These are phyloP conservation scores for Lophura nycthemera DNA, from an alignment of 2,113 vertebrate species.

Conservation along the genomic window DNA sequence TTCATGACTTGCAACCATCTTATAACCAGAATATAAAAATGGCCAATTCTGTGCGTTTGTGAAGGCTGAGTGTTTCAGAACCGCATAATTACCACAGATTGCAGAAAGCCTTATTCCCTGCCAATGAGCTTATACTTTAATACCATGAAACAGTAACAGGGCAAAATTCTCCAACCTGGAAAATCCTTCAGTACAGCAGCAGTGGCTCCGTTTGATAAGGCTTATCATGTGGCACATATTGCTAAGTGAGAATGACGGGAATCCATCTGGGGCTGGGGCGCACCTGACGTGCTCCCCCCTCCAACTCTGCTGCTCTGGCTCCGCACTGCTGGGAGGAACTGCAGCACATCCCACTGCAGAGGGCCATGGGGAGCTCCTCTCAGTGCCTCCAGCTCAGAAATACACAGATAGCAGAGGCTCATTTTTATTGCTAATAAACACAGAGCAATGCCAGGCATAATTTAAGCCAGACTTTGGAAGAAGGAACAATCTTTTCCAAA, in stretches of 20 bases:
- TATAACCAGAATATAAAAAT: neutral
- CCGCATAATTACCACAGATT: neutral
- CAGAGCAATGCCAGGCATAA: neutral
- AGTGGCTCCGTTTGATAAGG: neutral
- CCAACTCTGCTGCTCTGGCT: rapidly evolving
- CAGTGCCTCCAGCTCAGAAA: neutral
- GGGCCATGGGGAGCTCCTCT: neutral
- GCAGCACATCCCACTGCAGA: neutral
- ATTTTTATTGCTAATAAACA: neutral
- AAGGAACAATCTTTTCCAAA: neutral
- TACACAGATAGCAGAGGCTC: neutral
- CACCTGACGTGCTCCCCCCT: neutral
- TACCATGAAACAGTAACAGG: neutral
- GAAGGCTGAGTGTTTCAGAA: neutral
- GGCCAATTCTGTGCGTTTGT: neutral
- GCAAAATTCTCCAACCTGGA: neutral
- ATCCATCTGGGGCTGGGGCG: neutral
- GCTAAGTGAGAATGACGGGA: neutral
- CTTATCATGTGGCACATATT: rapidly evolving
- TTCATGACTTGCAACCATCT: neutral
- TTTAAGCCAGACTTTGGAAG: neutral
- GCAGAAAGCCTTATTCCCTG: neutral
- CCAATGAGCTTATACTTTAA: neutral
- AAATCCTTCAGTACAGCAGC: neutral
- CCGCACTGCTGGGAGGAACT: rapidly evolving